Conservation (phyloP, 2,113 vertebrate genomes). For the Larimichthys polyactis region DNA sequence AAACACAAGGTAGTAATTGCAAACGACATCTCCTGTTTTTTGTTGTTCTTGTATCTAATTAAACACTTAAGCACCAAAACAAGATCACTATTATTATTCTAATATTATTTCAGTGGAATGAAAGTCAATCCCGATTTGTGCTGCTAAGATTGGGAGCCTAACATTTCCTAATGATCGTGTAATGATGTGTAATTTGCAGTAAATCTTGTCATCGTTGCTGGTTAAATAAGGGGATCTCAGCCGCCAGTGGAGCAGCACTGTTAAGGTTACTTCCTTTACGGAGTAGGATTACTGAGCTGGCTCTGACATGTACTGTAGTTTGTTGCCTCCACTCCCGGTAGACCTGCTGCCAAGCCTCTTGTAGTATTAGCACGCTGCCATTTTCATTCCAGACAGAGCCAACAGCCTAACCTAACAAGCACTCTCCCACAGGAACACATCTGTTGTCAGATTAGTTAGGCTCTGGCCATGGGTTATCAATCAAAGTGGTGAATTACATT, state of each 20-base stretch:
- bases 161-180: constrained; percentile 70
- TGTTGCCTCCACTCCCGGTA: constrained; percentile 33
- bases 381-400: constrained; percentile 47
- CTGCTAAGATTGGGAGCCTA: constrained; percentile 45
- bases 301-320: constrained; percentile 25
- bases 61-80: constrained; percentile 52
- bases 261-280: constrained; percentile 48
- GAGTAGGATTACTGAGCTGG: constrained; percentile 53
- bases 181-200: constrained; percentile 72
- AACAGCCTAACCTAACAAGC: constrained; percentile 50
- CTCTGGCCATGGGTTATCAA: constrained; percentile 63
- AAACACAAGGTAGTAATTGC: constrained; percentile 28
- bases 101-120: constrained; percentile 48
- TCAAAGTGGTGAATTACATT: constrained; percentile 64
- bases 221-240: constrained; percentile 51
- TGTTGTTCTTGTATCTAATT: constrained; percentile 36
- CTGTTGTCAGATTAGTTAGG: constrained; percentile 64
- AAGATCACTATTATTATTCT: constrained; percentile 63
- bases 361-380: constrained; percentile 47
- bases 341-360: constrained; percentile 54
- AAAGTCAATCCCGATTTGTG: constrained; percentile 52
- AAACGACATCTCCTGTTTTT: not conserved
- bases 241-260: constrained; percentile 17
- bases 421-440: constrained; percentile 60
- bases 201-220: constrained; percentile 62